phyloP scores from a whole-genome alignment of 2,888 invertebrate genomes.

The Hypselothyrea guttata region DNA sequence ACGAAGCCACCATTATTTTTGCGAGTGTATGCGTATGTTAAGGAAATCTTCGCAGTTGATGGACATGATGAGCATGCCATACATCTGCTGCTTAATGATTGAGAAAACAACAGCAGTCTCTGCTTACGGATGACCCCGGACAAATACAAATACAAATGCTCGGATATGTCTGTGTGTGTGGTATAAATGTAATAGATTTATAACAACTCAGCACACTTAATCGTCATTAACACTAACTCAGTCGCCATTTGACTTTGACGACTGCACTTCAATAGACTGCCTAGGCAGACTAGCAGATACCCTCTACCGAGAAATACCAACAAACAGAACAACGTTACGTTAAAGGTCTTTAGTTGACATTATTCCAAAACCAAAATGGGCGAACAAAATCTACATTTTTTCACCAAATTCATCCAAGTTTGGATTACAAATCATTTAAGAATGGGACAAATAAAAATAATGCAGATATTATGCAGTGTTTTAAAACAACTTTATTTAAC shows the following conservation, averaged over 20 bases:
- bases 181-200: constrained; percentile 18
- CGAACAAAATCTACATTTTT: too few relatives aligned
- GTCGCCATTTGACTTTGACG: constrained; percentile 17
- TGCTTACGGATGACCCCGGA: constrained; percentile 1
- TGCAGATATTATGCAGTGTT: too few relatives aligned
- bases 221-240: constrained; percentile 16
- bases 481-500: too few relatives aligned
- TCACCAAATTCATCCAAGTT: too few relatives aligned
- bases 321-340: too few relatives aligned
- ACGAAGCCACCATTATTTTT: too few relatives aligned
- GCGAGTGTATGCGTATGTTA: neutral
- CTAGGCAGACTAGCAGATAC: neutral
- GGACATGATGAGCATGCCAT: constrained; percentile 44
- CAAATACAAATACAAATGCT: neutral
- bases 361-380: too few relatives aligned
- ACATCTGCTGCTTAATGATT: constrained; percentile 66
- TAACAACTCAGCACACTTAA: constrained; percentile 11
- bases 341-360: too few relatives aligned
- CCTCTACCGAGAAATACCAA: too few relatives aligned
- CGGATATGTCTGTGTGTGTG: neutral
- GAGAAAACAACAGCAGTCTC: constrained; percentile 50
- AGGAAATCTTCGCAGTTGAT: constrained; percentile 9
- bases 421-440: too few relatives aligned
- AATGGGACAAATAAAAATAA: too few relatives aligned
- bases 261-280: neutral